A percentile compares a stretch with the other conserved stretches of the same genome.
These are phyloP conservation scores for Drosophila neutralis DNA, from an alignment of 2,888 invertebrate genomes.

Conservation along the genomic window DNA sequence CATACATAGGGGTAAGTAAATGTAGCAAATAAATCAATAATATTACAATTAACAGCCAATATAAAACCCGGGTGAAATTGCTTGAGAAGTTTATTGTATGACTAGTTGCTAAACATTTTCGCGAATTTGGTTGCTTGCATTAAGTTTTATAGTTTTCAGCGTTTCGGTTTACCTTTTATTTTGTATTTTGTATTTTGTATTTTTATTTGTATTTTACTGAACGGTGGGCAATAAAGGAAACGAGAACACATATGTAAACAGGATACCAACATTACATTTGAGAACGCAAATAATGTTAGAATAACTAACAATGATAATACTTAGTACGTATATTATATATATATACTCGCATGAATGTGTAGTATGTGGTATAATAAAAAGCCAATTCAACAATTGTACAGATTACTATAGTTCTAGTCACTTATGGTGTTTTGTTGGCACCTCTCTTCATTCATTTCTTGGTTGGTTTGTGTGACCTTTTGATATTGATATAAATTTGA, in stretches of 20 bases:
- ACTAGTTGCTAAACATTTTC: conserved; percentile 18
- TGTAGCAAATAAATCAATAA: conserved; percentile 27
- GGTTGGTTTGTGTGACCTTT: conserved; percentile 23
- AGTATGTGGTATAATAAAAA: conserved; percentile 16
- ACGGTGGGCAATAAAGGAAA: conserved; percentile 61
- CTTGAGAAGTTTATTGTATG: conserved; percentile 22
- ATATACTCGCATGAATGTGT: not conserved
- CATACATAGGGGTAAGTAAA: conserved; percentile 10
- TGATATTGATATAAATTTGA: conserved; percentile 64
- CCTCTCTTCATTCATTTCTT: conserved; percentile 1
- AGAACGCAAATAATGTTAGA: conserved; percentile 22
- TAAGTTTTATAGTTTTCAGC: conserved; percentile 7
- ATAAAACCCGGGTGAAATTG: conserved; percentile 35
- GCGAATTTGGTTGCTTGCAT: conserved; percentile 5
- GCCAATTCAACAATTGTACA: conserved; percentile 38
- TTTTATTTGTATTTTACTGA: conserved; percentile 20
- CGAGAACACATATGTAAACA: conserved; percentile 47
- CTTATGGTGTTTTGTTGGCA: conserved; percentile 6
- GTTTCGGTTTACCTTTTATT: conserved; percentile 1
- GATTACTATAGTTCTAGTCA: conserved; percentile 12
- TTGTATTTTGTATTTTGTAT: not conserved
- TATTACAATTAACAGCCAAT: conserved; percentile 27
- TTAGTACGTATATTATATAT: conserved; percentile 3
- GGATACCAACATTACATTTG: conserved; percentile 34
- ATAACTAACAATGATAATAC: conserved; percentile 27